Evolutionary conservation across 1,140 invertebrate genomes (phyloP).

Genomic region (Calosoma granatense): DNA sequence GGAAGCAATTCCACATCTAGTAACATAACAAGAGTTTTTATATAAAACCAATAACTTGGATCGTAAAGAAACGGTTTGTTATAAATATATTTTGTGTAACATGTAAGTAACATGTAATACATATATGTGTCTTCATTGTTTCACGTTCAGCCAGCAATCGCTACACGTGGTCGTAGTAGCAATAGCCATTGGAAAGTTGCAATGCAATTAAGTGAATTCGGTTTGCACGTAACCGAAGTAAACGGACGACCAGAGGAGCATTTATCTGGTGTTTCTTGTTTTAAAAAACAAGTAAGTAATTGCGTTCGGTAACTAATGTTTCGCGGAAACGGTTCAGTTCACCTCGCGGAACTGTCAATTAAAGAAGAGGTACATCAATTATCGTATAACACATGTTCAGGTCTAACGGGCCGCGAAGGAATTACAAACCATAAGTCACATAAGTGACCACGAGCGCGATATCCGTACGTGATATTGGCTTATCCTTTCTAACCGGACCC

Average conservation of each 20-base stretch:
- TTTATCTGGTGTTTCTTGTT: not conserved
- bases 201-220: not conserved
- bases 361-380: constrained; percentile 5
- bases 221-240: not conserved
- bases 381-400: not conserved
- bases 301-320: not conserved
- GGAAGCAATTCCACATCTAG: no score
- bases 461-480: not conserved
- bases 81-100: no score
- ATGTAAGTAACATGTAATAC: no score
- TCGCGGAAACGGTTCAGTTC: not conserved
- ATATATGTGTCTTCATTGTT: no score
- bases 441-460: not conserved
- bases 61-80: no score
- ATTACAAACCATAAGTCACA: constrained; percentile 5
- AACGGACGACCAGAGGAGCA: no score
- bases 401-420: not conserved
- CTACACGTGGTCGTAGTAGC: no score
- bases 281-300: not conserved
- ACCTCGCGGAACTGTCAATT: constrained; percentile 1
- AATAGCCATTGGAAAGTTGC: not conserved
- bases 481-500: no score
- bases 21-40: no score
- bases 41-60: no score
- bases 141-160: no score